Evolutionary conservation across 2,888 invertebrate species (phyloP).

Genomic region (Cataglyphis rosenhaueri): DNA sequence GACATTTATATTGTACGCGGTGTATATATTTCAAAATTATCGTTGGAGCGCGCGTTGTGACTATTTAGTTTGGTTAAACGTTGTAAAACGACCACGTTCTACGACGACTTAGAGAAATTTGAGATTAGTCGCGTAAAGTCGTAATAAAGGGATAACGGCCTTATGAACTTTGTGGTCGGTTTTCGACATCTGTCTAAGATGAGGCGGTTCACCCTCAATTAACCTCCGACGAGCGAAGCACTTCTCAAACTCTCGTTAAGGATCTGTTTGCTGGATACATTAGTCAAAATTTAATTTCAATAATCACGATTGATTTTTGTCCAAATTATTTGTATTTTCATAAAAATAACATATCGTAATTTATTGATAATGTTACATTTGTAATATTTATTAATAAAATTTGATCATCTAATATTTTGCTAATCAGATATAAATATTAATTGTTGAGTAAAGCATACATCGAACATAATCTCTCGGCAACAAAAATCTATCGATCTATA

Average conservation of each 20-base stretch:
- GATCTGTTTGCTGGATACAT: conserved; percentile 32
- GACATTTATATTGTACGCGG: neutral
- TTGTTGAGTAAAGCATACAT: neutral
- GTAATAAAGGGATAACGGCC: conserved; percentile 59
- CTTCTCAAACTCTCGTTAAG: conserved; percentile 77
- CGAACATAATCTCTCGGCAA: no score
- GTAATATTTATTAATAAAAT: neutral
- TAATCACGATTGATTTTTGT: conserved; percentile 9
- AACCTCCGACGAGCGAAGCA: conserved; percentile 67
- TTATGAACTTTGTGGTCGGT: conserved; percentile 64
- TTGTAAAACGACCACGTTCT: neutral
- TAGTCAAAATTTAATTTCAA: conserved; percentile 4
- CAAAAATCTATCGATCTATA: neutral
- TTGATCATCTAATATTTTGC: neutral
- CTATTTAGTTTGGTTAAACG: conserved; percentile 21
- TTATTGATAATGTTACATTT: neutral
- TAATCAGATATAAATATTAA: neutral
- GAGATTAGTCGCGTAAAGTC: conserved; percentile 60
- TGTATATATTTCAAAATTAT: conserved; percentile 7
- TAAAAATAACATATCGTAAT: neutral
- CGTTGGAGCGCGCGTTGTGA: neutral
- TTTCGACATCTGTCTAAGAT: conserved; percentile 78
- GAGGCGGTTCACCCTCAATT: conserved; percentile 66
- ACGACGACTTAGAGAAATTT: conserved; percentile 38
- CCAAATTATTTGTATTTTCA: neutral